Base-by-base conservation (phyloP, 2,113 vertebrate genomes). In the Ranitomeya imitator region DNA sequence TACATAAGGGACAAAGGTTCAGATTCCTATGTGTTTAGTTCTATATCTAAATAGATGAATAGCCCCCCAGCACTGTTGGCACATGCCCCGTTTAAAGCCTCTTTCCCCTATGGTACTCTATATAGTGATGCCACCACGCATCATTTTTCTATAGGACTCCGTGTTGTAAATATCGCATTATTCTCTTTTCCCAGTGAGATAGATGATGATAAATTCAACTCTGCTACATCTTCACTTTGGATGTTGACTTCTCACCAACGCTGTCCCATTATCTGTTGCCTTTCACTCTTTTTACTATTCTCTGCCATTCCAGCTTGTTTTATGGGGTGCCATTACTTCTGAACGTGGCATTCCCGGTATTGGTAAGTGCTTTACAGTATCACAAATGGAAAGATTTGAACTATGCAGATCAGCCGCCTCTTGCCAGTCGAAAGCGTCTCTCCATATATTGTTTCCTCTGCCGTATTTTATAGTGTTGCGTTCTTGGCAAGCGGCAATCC, bases 331-430 rank as follows among this genome's bases (percentile, higher is more conserved):
- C 45, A 26, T 83, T 67, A 23, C 14, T 84, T 26, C 59, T 13
- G 31, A 83, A 11, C 37, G 23, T 67, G 80, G 15, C 80, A 21
- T 65, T 63, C n/a, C 13, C 8, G 21, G 0, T 23, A 67, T 26
- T 23, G 71, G 63, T 84, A 15, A n/a, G 11, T 13, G 26, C 12
- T 61, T 52, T 61, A 54, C 51, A 63, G 61, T 79, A 60, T 65
- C 73, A 65, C 73, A 79, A 60, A 79, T 65, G 73, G 85, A 86
- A 37, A 31, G 59, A 61, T 86, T 77, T 31, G 14, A 78, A 51
- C 37, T 51, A 61, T 78, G 85, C 74, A 79, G 65, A 86, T 78
- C 55, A 45, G 18, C 1, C 61, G 73, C 73, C 57, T 63, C 57
- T 51, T 86, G 71, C 55, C 73, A 63, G 57, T 78, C 1, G 71